Percentiles rank a stretch among this genome's conserved stretches.
Evolutionary conservation across 2,797 vertebrate genomes (phyloP).

Genomic region (Mergus octosetaceus): DNA sequence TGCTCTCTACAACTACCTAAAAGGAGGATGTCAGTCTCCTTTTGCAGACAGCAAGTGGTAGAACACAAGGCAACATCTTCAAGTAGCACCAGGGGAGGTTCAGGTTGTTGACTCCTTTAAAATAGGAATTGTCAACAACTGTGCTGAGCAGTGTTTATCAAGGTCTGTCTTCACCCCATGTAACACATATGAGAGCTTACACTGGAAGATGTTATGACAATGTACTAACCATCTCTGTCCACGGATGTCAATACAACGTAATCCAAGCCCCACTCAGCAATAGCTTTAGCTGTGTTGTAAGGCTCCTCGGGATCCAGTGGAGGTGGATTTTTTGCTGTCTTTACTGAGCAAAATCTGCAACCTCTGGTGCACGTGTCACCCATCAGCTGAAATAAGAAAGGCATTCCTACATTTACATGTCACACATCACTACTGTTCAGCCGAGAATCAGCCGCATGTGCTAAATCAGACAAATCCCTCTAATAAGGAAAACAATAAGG

Average conservation of each 20-base stretch:
- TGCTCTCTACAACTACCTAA: neutral
- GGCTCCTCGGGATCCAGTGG: slow-evolving; percentile 90
- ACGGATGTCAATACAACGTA: slow-evolving; percentile 97
- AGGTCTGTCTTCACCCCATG: accelerated
- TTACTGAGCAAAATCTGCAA: slow-evolving; percentile 96
- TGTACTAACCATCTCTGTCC: slow-evolving; percentile 90
- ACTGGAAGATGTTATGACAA: neutral
- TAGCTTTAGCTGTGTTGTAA: slow-evolving; percentile 90
- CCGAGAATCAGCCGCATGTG: neutral
- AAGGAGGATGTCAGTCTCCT: neutral
- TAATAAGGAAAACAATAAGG: neutral
- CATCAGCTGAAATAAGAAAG: slow-evolving; percentile 85
- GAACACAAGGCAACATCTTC: neutral
- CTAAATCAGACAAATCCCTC: neutral
- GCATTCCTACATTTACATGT: neutral
- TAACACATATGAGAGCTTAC: accelerated
- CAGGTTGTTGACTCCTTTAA: neutral
- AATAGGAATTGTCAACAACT: neutral
- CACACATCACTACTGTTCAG: neutral
- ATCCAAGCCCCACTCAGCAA: slow-evolving; percentile 93
- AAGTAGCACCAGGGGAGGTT: neutral
- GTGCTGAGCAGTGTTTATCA: accelerated
- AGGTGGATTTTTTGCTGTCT: slow-evolving; percentile 89
- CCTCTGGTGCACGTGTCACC: slow-evolving; percentile 97
- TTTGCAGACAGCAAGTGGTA: neutral